Percentiles rank a stretch among this genome's conserved stretches.
Evolutionary conservation across 2,888 invertebrate genomes (phyloP).

Genomic region (Cryptophagus acutangulus): DNA sequence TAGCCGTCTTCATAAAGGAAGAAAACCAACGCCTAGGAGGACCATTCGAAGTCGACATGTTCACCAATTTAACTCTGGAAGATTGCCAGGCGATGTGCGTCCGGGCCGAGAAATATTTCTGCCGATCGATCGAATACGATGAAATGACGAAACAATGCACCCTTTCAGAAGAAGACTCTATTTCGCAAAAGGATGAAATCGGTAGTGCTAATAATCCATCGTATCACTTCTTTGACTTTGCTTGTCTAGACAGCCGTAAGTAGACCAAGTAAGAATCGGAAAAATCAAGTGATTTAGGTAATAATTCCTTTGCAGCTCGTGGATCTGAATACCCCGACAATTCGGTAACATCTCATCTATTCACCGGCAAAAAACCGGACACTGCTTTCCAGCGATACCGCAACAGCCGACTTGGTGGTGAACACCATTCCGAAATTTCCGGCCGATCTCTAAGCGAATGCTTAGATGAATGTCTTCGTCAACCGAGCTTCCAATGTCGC

Average conservation of each 20-base stretch:
- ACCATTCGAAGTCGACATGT: constrained; percentile 83
- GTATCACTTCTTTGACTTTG: constrained; percentile 83
- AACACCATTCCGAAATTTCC: constrained; percentile 85
- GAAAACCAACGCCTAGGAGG: constrained; percentile 83
- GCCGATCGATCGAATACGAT: constrained; percentile 84
- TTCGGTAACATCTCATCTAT: constrained; percentile 78
- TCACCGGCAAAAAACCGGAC: constrained; percentile 74
- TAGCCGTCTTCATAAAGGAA: constrained; percentile 84
- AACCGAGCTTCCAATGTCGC: constrained; percentile 85
- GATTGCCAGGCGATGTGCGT: constrained; percentile 87
- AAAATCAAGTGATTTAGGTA: constrained; percentile 5
- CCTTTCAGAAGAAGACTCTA: constrained; percentile 87
- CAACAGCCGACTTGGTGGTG: constrained; percentile 79
- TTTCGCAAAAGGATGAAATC: constrained; percentile 83
- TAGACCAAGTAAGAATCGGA: constrained; percentile 29
- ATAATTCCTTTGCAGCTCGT: constrained; percentile 60
- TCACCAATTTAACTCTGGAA: constrained; percentile 78
- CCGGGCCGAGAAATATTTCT: constrained; percentile 82
- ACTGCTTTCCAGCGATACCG: constrained; percentile 85
- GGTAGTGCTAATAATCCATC: constrained; percentile 79
- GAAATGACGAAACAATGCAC: constrained; percentile 81
- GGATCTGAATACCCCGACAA: constrained; percentile 86
- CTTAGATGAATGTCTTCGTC: constrained; percentile 81
- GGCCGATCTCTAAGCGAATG: constrained; percentile 85
- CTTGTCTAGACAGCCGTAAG: constrained; percentile 87